These are phyloP conservation scores for Phainopepla nitens DNA, from an alignment of 2,113 vertebrate species.

Conservation along the genomic window DNA sequence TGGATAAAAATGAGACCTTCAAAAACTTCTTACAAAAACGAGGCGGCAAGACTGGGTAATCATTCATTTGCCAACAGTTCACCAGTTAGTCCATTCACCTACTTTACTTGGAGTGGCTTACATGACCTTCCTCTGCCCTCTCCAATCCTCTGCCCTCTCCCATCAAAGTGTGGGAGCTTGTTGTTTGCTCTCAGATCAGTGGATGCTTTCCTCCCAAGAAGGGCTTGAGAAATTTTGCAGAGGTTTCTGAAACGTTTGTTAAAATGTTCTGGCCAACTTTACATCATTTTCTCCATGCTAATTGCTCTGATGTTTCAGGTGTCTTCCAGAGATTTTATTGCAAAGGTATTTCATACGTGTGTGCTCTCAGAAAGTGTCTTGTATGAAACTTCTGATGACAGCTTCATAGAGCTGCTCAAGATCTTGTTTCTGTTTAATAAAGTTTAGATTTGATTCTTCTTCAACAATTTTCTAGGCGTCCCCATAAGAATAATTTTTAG, in stretches of 20 bases:
- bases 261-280: background rate
- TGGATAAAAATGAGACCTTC: background rate
- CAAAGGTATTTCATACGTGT: background rate
- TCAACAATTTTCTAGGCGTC: background rate
- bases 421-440: background rate
- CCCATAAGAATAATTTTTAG: background rate
- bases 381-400: background rate
- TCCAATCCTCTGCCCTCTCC: no score
- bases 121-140: background rate
- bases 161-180: accelerated
- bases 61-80: background rate
- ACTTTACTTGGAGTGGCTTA: background rate
- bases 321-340: background rate
- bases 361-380: background rate
- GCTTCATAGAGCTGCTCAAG: background rate
- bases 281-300: background rate
- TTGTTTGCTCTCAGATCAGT: background rate
- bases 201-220: background rate
- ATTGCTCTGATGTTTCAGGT: background rate
- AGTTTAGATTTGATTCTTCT: background rate
- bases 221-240: background rate
- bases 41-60: background rate
- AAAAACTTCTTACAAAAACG: background rate
- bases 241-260: background rate
- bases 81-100: background rate